Evolutionary conservation across 1,140 invertebrate species (phyloP), one percentile per base, ranked within the genome.

Genomic region (Chionoecetes opilio): DNA sequence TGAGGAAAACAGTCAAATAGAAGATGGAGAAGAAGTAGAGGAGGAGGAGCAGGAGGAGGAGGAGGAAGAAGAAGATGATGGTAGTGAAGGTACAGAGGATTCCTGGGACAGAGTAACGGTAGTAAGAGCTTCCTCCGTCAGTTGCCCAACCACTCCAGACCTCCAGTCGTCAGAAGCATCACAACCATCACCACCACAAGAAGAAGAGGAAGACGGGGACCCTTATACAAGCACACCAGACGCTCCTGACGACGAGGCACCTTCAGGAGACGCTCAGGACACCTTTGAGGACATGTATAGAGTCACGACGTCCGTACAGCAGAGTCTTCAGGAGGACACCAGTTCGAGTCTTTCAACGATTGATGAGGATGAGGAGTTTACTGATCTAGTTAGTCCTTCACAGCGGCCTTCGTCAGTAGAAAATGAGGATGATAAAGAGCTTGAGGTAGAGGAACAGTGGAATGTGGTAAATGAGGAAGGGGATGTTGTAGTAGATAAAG

Each of bases 21-120:
- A 75, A 21, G 63, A 21, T n/a, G n/a, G 1, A 17, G n/a, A n/a
- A n/a, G 63, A n/a, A 11, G n/a, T 26, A n/a, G 21, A 75, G n/a
- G n/a, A n/a, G 63, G 11, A 75, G 11, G 46, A 63, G 46, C 17
- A 32, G 17, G 53, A 53, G 29, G 89, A 63, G 26, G 63, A 92
- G 8, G 92, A 41, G 3, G 34, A 82, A 31, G 92, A 93, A n/a
- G 92, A 37, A 3, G 92, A 93, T 38, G 92, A 86, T 21, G 34
- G 82, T 9, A 93, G 92, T 93, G 92, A 93, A 2, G 92, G 92
- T 11, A 93, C 92, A 87, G 92, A 93, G 38, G 92, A 93, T 31
- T 93, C 92, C 1, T 93, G 92, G 92, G 92, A 93, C 41, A 82
- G 84, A 21, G 92, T 93, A 14, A 93, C 92, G 2, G 92, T 93